phyloP scores from a whole-genome alignment of 2,888 invertebrate genomes.

The Timandra comae region DNA sequence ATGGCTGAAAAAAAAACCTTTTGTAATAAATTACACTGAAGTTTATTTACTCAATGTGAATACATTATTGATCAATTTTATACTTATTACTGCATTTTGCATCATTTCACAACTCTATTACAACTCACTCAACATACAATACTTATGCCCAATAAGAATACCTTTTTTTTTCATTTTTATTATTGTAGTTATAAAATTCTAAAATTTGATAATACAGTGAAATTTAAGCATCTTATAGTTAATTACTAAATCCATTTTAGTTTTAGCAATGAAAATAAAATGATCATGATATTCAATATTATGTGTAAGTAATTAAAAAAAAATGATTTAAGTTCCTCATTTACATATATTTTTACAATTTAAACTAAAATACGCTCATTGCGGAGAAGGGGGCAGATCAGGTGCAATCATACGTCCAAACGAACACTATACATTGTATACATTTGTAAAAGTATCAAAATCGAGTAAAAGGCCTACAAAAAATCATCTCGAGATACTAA shows the following conservation, averaged over 20 bases:
- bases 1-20: slow-evolving; percentile 29
- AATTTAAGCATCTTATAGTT: slow-evolving; percentile 72
- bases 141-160: slow-evolving; percentile 50
- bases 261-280: slow-evolving; percentile 60
- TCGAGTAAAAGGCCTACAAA: slow-evolving; percentile 77
- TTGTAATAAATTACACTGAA: slow-evolving; percentile 76
- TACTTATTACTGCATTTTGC: slow-evolving; percentile 45
- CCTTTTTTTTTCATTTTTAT: slow-evolving; percentile 43
- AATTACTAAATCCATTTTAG: slow-evolving; percentile 71
- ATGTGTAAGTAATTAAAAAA: slow-evolving; percentile 42
- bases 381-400: slow-evolving; percentile 42
- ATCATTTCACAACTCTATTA: slow-evolving; percentile 63
- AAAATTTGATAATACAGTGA: slow-evolving; percentile 68
- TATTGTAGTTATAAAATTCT: slow-evolving; percentile 64
- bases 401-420: slow-evolving; percentile 70
- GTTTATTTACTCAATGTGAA: slow-evolving; percentile 73
- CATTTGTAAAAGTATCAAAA: slow-evolving; percentile 78
- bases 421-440: slow-evolving; percentile 76
- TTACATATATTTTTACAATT: slow-evolving; percentile 63
- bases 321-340: slow-evolving; percentile 68
- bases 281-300: slow-evolving; percentile 54
- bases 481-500: slow-evolving; percentile 76
- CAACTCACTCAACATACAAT: slow-evolving; percentile 67
- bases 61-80: slow-evolving; percentile 67
- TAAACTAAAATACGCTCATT: slow-evolving; percentile 66